Conservation (phyloP, 35 echinoderm and acorn worm genomes). For the Stichopus chloronotus region DNA sequence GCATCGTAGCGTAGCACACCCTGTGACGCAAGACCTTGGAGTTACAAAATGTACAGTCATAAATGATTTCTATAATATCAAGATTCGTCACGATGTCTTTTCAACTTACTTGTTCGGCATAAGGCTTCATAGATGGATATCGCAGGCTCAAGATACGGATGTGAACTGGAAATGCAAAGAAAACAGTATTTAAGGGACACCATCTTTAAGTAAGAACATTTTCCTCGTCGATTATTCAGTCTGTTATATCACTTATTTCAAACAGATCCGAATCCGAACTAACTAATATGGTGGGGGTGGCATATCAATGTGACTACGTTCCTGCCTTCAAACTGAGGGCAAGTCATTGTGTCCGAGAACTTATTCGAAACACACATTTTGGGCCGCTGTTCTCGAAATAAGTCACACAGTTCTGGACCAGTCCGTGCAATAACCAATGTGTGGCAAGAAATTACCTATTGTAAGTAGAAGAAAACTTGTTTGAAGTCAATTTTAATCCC, state of each 20-base stretch:
- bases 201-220: too few species aligned
- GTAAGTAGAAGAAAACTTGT: too few species aligned
- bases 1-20: too few species aligned
- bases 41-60: too few species aligned
- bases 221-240: too few species aligned
- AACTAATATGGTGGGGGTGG: neutral
- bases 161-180: neutral
- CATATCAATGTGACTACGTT: neutral
- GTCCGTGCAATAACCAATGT: too few species aligned
- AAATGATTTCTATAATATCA: neutral
- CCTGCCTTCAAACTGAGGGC: neutral
- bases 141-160: conserved; percentile 9
- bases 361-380: too few species aligned
- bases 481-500: too few species aligned
- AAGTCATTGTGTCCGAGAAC: neutral
- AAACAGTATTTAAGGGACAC: neutral
- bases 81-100: neutral
- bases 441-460: too few species aligned
- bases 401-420: too few species aligned
- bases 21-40: too few species aligned
- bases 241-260: neutral
- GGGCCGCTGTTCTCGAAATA: too few species aligned
- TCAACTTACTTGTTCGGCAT: conserved; percentile 26
- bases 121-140: conserved; percentile 45
- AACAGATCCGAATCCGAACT: neutral